Conservation (phyloP, 1,140 invertebrate genomes). For the Ganaspis sp. region DNA sequence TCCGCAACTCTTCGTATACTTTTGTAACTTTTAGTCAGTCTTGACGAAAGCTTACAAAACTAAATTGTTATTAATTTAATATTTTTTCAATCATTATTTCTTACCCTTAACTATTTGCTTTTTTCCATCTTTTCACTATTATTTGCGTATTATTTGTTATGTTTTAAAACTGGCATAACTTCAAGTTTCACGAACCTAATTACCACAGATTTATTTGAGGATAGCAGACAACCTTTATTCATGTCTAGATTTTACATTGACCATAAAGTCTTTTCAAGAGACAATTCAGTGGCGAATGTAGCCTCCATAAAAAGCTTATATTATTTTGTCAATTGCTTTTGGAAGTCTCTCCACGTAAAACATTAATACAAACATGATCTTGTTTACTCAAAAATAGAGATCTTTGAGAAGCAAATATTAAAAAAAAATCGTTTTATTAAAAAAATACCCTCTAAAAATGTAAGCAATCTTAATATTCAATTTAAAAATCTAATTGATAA, state of each 20-base stretch:
- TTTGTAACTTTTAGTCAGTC: too few species aligned
- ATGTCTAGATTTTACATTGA: constrained; percentile 40
- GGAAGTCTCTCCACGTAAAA: constrained; percentile 45
- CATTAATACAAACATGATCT: constrained; percentile 34
- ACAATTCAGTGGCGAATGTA: constrained; percentile 44
- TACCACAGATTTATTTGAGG: constrained; percentile 32
- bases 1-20: too few species aligned
- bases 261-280: constrained; percentile 48
- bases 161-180: background rate
- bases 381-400: constrained; percentile 35
- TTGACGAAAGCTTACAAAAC: too few species aligned
- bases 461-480: too few species aligned
- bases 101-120: too few species aligned
- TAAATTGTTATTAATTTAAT: too few species aligned
- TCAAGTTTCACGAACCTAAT: constrained; percentile 35
- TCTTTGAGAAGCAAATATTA: too few species aligned
- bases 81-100: too few species aligned
- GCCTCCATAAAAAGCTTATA: constrained; percentile 49
- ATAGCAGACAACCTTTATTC: background rate
- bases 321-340: constrained; percentile 47
- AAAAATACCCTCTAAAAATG: too few species aligned
- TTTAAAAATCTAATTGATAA: too few species aligned
- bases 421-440: too few species aligned
- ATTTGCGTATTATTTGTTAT: background rate
- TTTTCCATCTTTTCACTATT: background rate